Conservation (phyloP, 2,797 vertebrate genomes). For the Gastrophryne carolinensis region DNA sequence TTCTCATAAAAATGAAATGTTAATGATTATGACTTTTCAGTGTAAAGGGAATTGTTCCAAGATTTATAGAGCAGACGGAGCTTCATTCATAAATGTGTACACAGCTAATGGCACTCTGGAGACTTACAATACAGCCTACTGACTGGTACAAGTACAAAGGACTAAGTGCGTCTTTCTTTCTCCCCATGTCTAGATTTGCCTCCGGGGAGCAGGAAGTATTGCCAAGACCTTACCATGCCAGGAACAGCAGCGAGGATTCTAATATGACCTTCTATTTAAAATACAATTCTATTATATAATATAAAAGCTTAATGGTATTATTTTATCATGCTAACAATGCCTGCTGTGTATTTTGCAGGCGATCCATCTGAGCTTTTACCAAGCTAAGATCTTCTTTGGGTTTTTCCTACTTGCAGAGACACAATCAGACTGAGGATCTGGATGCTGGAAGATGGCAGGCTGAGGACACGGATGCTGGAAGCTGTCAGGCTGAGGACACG, state of each 20-base stretch:
- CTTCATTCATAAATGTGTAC: constrained; percentile 43
- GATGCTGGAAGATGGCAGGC: no score
- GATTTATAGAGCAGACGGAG: constrained; percentile 22
- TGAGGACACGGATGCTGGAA: no score
- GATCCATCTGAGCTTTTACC: neutral
- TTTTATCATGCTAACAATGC: neutral
- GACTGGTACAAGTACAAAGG: constrained; percentile 30
- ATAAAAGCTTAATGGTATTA: neutral
- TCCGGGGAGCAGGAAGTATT: neutral
- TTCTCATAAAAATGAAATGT: constrained; percentile 34
- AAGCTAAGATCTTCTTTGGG: neutral
- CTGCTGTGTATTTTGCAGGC: no score
- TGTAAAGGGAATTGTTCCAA: constrained; percentile 21
- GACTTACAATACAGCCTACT: constrained; percentile 10
- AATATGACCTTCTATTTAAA: constrained; percentile 26
- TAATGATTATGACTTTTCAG: constrained; percentile 27
- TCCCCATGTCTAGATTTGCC: constrained; percentile 23
- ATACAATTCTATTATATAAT: constrained; percentile 19
- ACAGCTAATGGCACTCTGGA: constrained; percentile 35
- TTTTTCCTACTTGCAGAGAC: neutral
- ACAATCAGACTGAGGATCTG: no score
- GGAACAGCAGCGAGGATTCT: constrained; percentile 1
- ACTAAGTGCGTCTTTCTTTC: constrained; percentile 11
- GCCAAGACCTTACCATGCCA: constrained; percentile 20
- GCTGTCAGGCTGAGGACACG: no score